A percentile compares a stretch with the other conserved stretches of the same genome.
phyloP scores from a whole-genome alignment of 1,140 invertebrate species.

The Halictus rubicundus region DNA sequence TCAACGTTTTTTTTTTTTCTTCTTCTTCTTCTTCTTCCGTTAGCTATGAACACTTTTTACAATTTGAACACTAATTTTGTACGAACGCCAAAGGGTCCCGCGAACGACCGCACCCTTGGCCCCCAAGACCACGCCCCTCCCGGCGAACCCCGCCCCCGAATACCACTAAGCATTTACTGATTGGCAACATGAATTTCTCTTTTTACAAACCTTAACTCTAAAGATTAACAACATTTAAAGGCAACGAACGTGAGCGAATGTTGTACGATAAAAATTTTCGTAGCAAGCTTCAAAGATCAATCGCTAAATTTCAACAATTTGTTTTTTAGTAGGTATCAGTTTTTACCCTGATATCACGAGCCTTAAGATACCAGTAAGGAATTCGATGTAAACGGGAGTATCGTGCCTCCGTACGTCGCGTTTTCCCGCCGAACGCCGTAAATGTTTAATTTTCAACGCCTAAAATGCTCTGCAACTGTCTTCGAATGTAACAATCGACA shows the following conservation, averaged over 20 bases:
- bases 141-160: neutral
- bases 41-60: conserved; percentile 63
- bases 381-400: conserved; percentile 29
- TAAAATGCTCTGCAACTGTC: conserved; percentile 28
- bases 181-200: conserved; percentile 63
- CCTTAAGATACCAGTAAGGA: conserved; percentile 58
- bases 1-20: conserved; percentile 24
- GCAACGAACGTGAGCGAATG: conserved; percentile 65
- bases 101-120: conserved; percentile 10
- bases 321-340: conserved; percentile 52
- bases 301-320: conserved; percentile 49
- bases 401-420: neutral
- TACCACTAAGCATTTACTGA: conserved; percentile 38
- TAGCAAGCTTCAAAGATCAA: conserved; percentile 48
- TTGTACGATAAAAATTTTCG: conserved; percentile 50
- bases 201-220: conserved; percentile 67
- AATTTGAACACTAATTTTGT: conserved; percentile 68
- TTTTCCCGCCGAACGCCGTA: neutral
- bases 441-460: no score
- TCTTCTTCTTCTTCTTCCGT: neutral
- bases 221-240: conserved; percentile 64
- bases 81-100: conserved; percentile 45
- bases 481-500: neutral
- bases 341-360: conserved; percentile 62
- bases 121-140: conserved; percentile 10